Conservation (phyloP, 2,888 invertebrate species). For the Amiota mariae region DNA sequence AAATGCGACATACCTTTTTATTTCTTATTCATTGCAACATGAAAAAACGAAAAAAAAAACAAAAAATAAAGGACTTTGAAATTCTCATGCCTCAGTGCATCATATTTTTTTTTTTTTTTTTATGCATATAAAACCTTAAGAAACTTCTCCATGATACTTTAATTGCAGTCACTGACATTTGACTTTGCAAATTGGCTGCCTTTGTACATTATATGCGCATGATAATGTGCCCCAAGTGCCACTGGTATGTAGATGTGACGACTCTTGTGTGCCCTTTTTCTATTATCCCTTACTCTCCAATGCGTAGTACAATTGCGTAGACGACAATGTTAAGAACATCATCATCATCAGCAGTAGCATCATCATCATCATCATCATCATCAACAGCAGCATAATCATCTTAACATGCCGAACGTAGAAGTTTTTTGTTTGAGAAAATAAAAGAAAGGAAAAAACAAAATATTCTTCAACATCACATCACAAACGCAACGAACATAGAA, state of each 20-base stretch:
- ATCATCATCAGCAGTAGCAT: neutral
- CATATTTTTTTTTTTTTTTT: neutral
- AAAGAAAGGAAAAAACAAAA: neutral
- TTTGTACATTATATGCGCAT: constrained; percentile 26
- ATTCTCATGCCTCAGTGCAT: neutral
- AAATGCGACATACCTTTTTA: too few relatives aligned
- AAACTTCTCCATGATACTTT: constrained; percentile 44
- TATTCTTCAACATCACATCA: neutral
- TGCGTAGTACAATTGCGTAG: constrained; percentile 28
- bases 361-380: neutral
- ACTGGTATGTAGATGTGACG: neutral
- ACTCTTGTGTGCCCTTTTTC: constrained; percentile 54
- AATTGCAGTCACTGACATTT: constrained; percentile 67
- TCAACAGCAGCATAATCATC: neutral
- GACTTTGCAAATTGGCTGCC: constrained; percentile 62
- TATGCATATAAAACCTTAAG: neutral
- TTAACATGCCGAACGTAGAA: neutral
- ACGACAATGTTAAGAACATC: neutral
- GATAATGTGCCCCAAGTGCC: constrained; percentile 37
- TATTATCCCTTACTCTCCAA: constrained; percentile 20
- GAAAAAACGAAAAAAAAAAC: too few relatives aligned
- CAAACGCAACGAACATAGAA: constrained; percentile 36
- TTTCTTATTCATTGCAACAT: too few relatives aligned
- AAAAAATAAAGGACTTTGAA: too few relatives aligned
- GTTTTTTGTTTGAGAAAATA: neutral